phyloP scores from a whole-genome alignment of 2,113 vertebrate species.

The Limnothrissa miodon region DNA sequence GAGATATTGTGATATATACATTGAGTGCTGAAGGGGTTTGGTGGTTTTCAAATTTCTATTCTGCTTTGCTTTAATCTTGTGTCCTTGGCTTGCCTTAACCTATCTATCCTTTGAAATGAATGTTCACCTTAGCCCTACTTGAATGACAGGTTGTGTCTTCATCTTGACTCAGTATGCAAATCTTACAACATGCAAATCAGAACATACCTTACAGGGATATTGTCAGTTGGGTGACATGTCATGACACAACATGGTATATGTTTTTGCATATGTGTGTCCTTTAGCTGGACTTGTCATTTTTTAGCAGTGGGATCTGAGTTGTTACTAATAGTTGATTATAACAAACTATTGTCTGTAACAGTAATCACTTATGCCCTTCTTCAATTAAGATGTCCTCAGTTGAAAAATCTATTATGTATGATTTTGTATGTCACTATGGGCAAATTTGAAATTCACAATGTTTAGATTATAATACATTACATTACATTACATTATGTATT shows the following conservation, averaged over 20 bases:
- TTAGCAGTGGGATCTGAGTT: too few species aligned
- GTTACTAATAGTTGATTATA: too few species aligned
- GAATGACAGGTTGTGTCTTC: neutral
- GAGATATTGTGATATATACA: neutral
- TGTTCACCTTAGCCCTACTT: neutral
- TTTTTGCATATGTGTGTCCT: neutral
- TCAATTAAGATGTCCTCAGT: too few species aligned
- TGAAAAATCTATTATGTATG: too few species aligned
- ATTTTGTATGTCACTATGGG: too few species aligned
- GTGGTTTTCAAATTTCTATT: neutral
- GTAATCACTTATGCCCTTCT: too few species aligned
- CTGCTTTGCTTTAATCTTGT: too few species aligned
- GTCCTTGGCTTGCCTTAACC: neutral
- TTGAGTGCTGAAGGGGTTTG: neutral
- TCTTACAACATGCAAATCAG: conserved; percentile 40
- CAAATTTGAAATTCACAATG: too few species aligned
- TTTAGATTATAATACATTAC: too few species aligned
- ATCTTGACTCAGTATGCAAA: conserved; percentile 61
- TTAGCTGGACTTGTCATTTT: neutral
- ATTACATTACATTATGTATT: too few species aligned
- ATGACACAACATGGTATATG: neutral
- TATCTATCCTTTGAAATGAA: neutral
- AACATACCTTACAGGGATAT: neutral
- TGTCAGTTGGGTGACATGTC: neutral
- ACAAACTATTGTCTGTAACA: too few species aligned